Conservation (phyloP, 2,113 vertebrate species). For the Plectropomus leopardus region DNA sequence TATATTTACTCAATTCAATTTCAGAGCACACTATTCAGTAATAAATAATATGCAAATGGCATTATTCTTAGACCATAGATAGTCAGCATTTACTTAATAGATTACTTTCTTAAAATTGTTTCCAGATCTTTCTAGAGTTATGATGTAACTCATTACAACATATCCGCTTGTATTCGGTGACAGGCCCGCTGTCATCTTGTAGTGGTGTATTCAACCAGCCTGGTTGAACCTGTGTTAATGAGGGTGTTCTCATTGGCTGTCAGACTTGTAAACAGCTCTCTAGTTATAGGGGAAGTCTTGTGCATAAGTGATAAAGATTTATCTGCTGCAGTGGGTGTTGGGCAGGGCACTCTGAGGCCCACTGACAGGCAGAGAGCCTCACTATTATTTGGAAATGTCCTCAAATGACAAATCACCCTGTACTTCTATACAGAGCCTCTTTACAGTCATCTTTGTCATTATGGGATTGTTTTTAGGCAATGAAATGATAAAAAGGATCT, state of each 20-base stretch:
- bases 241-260: slow-evolving; percentile 51
- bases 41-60: neutral
- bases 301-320: slow-evolving; percentile 83
- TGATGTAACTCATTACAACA: neutral
- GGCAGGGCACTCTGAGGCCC: slow-evolving; percentile 73
- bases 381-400: slow-evolving; percentile 33
- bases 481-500: neutral
- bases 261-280: slow-evolving; percentile 76
- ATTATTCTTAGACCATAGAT: neutral
- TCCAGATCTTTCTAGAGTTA: neutral
- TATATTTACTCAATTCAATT: neutral
- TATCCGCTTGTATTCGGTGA: neutral
- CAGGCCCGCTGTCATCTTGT: neutral
- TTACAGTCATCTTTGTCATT: neutral
- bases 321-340: slow-evolving; percentile 77
- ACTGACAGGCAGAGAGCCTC: slow-evolving; percentile 51
- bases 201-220: neutral
- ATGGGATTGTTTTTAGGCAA: neutral
- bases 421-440: slow-evolving; percentile 13
- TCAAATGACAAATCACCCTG: neutral
- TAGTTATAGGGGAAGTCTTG: slow-evolving; percentile 75
- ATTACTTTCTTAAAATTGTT: neutral
- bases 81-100: neutral
- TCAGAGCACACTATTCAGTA: neutral
- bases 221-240: neutral